Evolutionary conservation across 2,888 invertebrate species (phyloP).

Genomic region (Euphydryas editha): DNA sequence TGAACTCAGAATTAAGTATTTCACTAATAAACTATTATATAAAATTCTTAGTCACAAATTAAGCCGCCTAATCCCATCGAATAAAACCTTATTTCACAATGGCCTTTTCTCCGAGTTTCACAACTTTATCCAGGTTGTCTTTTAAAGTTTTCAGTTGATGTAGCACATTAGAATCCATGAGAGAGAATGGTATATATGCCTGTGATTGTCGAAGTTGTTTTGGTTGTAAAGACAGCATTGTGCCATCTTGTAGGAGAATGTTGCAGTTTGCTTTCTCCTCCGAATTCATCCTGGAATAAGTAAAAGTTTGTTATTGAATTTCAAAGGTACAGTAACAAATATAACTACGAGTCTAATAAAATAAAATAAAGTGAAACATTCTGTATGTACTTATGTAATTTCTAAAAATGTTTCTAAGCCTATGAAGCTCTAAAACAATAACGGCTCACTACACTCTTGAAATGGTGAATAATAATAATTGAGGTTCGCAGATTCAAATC

Average conservation of each 20-base stretch:
- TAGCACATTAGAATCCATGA: constrained; percentile 71
- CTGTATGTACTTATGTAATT: too few relatives aligned
- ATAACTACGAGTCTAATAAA: too few relatives aligned
- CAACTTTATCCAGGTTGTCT: constrained; percentile 76
- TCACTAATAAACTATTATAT: too few relatives aligned
- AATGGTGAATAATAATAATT: too few relatives aligned
- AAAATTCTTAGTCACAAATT: too few relatives aligned
- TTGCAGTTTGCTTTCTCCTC: constrained; percentile 86
- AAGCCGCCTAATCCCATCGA: background rate
- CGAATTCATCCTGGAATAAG: constrained; percentile 63
- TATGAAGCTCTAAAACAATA: too few relatives aligned
- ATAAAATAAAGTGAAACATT: too few relatives aligned
- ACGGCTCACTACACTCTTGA: too few relatives aligned
- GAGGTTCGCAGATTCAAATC: too few relatives aligned
- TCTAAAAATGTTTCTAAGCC: too few relatives aligned
- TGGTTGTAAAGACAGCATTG: constrained; percentile 85
- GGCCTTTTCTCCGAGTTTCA: constrained; percentile 63
- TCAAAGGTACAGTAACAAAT: background rate
- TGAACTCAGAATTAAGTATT: too few relatives aligned
- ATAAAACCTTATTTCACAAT: constrained; percentile 39
- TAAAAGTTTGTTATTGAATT: background rate
- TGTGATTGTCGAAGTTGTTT: constrained; percentile 73
- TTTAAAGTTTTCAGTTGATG: constrained; percentile 78
- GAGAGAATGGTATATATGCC: constrained; percentile 71
- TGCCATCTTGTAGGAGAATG: constrained; percentile 86